Conservation (phyloP, 2,113 vertebrate species). For the Platysternon megacephalum region DNA sequence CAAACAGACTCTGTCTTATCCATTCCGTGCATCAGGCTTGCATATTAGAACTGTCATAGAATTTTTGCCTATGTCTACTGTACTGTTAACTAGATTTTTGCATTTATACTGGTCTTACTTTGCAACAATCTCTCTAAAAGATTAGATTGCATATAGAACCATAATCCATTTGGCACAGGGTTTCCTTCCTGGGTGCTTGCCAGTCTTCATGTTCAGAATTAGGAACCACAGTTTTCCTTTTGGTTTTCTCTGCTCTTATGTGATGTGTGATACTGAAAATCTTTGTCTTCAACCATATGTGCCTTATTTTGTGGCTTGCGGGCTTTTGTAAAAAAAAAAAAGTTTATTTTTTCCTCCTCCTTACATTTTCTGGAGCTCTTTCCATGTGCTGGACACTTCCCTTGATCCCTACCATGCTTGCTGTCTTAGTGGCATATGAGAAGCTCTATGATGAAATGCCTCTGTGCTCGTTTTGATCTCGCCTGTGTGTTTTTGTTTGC, state of each 20-base stretch:
- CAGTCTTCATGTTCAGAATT: neutral
- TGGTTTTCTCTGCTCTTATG: neutral
- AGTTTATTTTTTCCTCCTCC: neutral
- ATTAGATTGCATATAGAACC: neutral
- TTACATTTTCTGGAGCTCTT: neutral
- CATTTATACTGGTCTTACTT: conserved; percentile 60
- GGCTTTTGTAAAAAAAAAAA: neutral
- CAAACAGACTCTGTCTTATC: neutral
- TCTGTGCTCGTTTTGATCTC: neutral
- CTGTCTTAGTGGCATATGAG: neutral
- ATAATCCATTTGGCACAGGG: conserved; percentile 21
- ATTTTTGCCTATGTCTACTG: neutral
- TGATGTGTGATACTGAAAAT: neutral
- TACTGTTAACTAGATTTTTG: conserved; percentile 12
- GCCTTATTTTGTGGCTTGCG: neutral
- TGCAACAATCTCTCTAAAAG: conserved; percentile 36
- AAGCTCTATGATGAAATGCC: neutral
- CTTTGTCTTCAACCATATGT: neutral
- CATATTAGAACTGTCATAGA: neutral
- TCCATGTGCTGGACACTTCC: neutral
- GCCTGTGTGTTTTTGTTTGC: neutral
- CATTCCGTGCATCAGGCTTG: neutral
- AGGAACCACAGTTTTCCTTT: conserved; percentile 32
- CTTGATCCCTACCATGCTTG: neutral
- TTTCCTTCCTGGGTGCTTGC: conserved; percentile 18